Conservation (phyloP, 2,888 invertebrate species). For the Junonia oenone region DNA sequence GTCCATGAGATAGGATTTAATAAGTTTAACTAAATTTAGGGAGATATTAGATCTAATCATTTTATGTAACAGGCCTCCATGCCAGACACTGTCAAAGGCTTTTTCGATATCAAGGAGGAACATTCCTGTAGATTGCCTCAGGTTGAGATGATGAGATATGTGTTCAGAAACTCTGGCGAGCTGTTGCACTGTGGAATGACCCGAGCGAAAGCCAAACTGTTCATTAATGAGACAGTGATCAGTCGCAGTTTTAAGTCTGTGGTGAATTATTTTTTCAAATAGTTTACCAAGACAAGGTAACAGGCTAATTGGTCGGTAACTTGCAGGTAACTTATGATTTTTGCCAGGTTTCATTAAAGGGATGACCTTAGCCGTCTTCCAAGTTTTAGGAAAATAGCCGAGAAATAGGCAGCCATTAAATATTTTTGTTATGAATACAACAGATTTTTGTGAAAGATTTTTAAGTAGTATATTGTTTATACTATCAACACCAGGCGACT, state of each 20-base stretch:
- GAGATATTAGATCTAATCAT: constrained; percentile 1
- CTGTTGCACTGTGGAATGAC: constrained; percentile 22
- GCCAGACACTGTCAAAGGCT: constrained; percentile 22
- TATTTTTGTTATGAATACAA: not conserved
- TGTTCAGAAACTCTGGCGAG: constrained; percentile 15
- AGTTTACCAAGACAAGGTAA: constrained; percentile 16
- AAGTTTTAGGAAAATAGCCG: constrained; percentile 6
- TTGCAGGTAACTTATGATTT: constrained; percentile 10
- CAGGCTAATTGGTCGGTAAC: constrained; percentile 18
- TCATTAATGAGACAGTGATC: constrained; percentile 2
- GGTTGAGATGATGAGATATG: constrained; percentile 15
- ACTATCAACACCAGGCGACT: not conserved
- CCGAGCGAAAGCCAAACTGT: constrained; percentile 19
- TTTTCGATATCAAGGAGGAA: constrained; percentile 22
- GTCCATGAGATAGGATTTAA: not conserved
- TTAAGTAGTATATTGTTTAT: not conserved
- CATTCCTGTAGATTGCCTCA: constrained; percentile 14
- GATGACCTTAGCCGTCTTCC: constrained; percentile 22
- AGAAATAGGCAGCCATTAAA: not conserved
- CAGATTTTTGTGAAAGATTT: not conserved
- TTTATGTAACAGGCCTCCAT: constrained; percentile 17
- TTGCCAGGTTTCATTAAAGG: constrained; percentile 23
- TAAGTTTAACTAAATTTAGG: not conserved
- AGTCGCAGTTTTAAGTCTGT: not conserved
- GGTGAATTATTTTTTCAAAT: constrained; percentile 15